Evolutionary conservation across 2,888 invertebrate species (phyloP), one percentile per base, ranked within the genome.

Genomic region (Drosophila meridiana): DNA sequence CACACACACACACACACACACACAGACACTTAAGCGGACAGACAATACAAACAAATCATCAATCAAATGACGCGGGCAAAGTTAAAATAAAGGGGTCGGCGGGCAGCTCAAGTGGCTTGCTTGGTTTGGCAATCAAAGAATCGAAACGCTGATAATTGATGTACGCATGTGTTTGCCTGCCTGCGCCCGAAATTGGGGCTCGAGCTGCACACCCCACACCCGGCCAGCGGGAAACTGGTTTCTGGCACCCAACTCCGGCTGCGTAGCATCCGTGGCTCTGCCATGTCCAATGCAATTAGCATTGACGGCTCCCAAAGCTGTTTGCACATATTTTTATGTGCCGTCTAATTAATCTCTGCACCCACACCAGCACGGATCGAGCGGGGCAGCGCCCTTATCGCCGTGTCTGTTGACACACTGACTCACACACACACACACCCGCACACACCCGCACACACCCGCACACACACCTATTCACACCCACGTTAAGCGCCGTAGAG

Each of bases 71-170:
- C 80, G 76, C 75, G 78, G 78, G 34, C 34, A 59, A 77, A 67
- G 78, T 80, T 80, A 86, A 56, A 56, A 30, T n/a, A 52, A 87
- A 62, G 73, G 76, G 79, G 80, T 73, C 80, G 73, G 7, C 69
- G 53, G 82, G 81, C 57, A 79, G 82, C 83, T 88, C 76, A 84
- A 84, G 90, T 90, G 82, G 62, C 36, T 62, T 62, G 62, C 36
- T 62, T 62, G 62, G 84, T 83, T 90, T 88, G 89, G 87, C 90
- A 85, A 90, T 85, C 84, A 89, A 75, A 83, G 87, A 76, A 70
- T 61, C 82, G 62, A 71, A 64, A 70, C 87, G 73, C 62, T 78
- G 70, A 87, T 90, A 87, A 90, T 87, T 90, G 85, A 90, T 90
- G 71, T 76, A 72, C 45, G 66, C 47, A 32, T 53, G 72, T 60